Evolutionary conservation across 2,113 vertebrate genomes (phyloP).

Genomic region (Trichechus manatus): DNA sequence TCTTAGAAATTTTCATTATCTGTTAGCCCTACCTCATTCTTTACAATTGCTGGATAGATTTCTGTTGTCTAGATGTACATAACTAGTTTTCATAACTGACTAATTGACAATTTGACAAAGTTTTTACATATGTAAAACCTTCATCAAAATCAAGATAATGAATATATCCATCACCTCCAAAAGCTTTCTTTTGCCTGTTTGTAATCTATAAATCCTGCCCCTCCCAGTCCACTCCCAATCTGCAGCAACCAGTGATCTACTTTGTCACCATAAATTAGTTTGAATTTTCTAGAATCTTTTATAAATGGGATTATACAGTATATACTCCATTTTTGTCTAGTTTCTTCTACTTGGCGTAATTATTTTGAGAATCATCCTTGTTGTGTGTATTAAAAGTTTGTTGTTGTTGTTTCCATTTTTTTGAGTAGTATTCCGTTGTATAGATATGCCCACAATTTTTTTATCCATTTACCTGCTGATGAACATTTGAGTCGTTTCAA

Average conservation of each 20-base stretch:
- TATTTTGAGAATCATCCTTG: background rate
- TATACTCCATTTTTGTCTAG: background rate
- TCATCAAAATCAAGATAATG: background rate
- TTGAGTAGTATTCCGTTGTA: background rate
- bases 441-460: background rate
- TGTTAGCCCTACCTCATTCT: conserved; percentile 35
- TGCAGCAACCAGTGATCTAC: background rate
- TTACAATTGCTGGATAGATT: background rate
- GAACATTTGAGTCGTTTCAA: background rate
- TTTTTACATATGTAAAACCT: background rate
- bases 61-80: background rate
- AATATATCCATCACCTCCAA: background rate
- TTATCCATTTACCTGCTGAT: background rate
- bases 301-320: background rate
- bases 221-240: background rate
- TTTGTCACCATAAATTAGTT: background rate
- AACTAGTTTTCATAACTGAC: background rate
- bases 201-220: background rate
- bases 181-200: background rate
- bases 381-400: background rate
- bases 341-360: background rate
- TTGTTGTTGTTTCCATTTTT: background rate
- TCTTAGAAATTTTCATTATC: background rate
- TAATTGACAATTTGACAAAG: background rate
- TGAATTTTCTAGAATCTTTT: conserved; percentile 11